These are phyloP conservation scores for Melanotaenia parkinsoni DNA, from an alignment of 2,797 vertebrate species.

Conservation along the genomic window DNA sequence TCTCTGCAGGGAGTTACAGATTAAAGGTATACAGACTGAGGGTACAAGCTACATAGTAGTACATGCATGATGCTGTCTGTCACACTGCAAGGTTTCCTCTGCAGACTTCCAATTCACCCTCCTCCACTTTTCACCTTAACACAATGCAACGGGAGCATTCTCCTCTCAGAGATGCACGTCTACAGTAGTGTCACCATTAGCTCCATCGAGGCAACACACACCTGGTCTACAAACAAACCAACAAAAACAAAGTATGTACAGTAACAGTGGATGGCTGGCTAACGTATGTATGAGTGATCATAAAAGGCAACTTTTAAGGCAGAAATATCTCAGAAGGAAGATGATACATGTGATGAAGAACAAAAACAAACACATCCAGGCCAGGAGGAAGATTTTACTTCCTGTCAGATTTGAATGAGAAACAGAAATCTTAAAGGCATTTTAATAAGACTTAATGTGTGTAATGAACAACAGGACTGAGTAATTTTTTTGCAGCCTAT, in stretches of 20 bases:
- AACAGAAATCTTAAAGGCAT: constrained; percentile 58
- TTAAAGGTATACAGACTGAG: constrained; percentile 70
- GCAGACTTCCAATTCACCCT: constrained; percentile 21
- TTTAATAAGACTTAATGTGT: constrained; percentile 23
- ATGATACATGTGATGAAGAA: constrained; percentile 37
- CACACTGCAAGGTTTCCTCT: constrained; percentile 40
- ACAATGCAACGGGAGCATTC: constrained; percentile 15
- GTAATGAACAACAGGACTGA: constrained; percentile 14
- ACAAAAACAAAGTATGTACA: constrained; percentile 65
- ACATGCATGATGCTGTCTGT: constrained; percentile 78
- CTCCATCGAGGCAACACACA: constrained; percentile 50
- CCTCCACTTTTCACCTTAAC: constrained; percentile 1
- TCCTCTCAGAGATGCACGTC: constrained; percentile 39
- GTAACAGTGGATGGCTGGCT: constrained; percentile 52
- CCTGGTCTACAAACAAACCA: constrained; percentile 50
- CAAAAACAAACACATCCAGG: constrained; percentile 11
- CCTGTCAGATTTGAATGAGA: constrained; percentile 16
- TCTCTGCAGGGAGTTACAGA: constrained; percentile 68
- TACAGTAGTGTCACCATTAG: constrained; percentile 35
- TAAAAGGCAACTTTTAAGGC: constrained; percentile 79
- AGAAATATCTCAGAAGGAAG: constrained; percentile 58
- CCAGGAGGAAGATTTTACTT: constrained; percentile 8
- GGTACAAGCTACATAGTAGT: constrained; percentile 68
- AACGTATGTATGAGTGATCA: constrained; percentile 43
- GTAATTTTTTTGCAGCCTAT: constrained; percentile 31